phyloP scores from a whole-genome alignment of 2,888 invertebrate species.

The Aphrophora alni region DNA sequence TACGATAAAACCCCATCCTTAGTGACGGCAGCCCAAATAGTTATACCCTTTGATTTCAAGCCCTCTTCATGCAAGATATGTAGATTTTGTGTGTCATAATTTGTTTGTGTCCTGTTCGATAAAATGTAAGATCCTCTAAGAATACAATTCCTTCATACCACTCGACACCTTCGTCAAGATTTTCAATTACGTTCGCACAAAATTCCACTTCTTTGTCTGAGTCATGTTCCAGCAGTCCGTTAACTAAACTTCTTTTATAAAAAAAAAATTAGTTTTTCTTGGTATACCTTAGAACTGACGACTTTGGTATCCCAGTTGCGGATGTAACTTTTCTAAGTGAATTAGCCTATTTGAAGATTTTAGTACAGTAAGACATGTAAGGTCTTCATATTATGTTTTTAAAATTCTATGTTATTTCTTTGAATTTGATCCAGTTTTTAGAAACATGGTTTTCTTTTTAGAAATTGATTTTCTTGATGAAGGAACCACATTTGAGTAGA shows the following conservation, averaged over 20 bases:
- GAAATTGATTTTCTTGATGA: not conserved
- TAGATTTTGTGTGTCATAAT: not conserved
- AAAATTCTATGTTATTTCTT: not conserved
- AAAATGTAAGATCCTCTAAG: not conserved
- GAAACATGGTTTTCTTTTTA: not conserved
- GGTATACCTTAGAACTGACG: conserved; percentile 7
- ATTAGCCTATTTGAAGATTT: not conserved
- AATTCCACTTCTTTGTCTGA: not conserved
- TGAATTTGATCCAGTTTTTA: not conserved
- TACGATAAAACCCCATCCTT: not conserved
- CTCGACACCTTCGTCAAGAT: not conserved
- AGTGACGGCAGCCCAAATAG: not conserved
- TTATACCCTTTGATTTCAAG: not conserved
- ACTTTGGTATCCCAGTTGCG: conserved; percentile 15
- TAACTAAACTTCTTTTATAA: conserved; percentile 3
- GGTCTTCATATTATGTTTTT: not conserved
- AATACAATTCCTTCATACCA: not conserved
- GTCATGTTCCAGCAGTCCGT: not conserved
- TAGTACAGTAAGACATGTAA: not conserved
- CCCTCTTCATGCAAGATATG: not conserved
- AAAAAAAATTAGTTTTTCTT: not conserved
- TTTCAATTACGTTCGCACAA: not conserved
- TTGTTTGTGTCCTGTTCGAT: not conserved
- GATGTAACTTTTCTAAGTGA: not conserved
- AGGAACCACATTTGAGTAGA: not conserved